A percentile compares a stretch with the other conserved stretches of the same genome.
These are phyloP conservation scores for Pomatorhinus ruficollis DNA, from an alignment of 2,113 vertebrate genomes.

Conservation along the genomic window DNA sequence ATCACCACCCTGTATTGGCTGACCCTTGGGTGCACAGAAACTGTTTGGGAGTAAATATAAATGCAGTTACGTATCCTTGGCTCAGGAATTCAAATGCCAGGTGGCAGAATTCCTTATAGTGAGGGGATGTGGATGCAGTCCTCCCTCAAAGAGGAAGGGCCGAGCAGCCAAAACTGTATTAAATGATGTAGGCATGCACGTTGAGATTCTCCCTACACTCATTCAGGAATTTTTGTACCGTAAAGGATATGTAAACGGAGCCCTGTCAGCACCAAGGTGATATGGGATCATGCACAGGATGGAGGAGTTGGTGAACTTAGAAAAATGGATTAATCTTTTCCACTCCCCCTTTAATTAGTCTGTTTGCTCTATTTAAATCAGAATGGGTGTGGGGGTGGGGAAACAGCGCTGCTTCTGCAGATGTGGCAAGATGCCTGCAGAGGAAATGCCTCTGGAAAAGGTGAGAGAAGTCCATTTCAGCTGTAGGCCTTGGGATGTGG, in stretches of 20 bases:
- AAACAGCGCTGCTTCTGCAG: background rate
- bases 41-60: background rate
- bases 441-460: background rate
- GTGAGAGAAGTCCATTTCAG: background rate
- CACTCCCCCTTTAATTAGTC: background rate
- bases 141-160: background rate
- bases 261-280: background rate
- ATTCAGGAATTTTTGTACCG: background rate
- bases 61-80: background rate
- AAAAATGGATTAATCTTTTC: background rate
- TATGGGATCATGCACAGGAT: background rate
- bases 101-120: background rate
- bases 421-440: background rate
- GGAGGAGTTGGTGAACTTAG: fast-evolving
- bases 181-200: background rate
- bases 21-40: background rate
- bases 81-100: background rate
- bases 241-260: background rate
- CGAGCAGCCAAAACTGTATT: background rate
- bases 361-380: background rate
- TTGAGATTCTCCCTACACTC: background rate
- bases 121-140: background rate
- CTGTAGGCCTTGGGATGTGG: too few relatives aligned
- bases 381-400: fast-evolving
- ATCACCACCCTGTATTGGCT: background rate